Evolutionary conservation across 2,113 vertebrate species (phyloP).

Genomic region (Antechinus stuartii): DNA sequence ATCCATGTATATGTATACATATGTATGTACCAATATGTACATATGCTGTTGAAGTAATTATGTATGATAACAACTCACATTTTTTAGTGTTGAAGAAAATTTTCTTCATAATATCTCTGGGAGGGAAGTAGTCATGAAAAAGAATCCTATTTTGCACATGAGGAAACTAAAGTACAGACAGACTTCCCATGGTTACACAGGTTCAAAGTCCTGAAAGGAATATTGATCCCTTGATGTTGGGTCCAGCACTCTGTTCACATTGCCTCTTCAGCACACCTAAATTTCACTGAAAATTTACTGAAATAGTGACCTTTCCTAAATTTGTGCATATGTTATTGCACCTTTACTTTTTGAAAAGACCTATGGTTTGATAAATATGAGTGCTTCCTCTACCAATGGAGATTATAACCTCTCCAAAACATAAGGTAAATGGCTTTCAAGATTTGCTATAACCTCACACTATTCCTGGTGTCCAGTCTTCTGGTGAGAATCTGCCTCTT

Average conservation of each 20-base stretch:
- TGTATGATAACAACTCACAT: neutral
- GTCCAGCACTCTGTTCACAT: neutral
- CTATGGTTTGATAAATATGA: neutral
- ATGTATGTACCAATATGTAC: neutral
- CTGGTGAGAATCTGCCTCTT: neutral
- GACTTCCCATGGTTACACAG: neutral
- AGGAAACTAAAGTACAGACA: neutral
- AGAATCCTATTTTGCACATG: neutral
- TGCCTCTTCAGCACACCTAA: neutral
- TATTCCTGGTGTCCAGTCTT: neutral
- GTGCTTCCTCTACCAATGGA: neutral
- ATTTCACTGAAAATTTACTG: too few relatives aligned
- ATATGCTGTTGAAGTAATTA: neutral
- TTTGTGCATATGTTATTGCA: neutral
- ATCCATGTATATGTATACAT: neutral
- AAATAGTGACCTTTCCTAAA: neutral
- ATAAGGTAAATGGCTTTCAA: neutral
- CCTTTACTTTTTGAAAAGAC: neutral
- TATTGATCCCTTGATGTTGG: neutral
- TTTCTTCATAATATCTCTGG: neutral
- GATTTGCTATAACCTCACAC: neutral
- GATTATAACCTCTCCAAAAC: neutral
- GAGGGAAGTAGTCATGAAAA: neutral
- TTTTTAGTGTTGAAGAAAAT: neutral
- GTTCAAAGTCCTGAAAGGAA: neutral